phyloP scores from a whole-genome alignment of 2,797 vertebrate genomes.

The Myotis vivesi region DNA sequence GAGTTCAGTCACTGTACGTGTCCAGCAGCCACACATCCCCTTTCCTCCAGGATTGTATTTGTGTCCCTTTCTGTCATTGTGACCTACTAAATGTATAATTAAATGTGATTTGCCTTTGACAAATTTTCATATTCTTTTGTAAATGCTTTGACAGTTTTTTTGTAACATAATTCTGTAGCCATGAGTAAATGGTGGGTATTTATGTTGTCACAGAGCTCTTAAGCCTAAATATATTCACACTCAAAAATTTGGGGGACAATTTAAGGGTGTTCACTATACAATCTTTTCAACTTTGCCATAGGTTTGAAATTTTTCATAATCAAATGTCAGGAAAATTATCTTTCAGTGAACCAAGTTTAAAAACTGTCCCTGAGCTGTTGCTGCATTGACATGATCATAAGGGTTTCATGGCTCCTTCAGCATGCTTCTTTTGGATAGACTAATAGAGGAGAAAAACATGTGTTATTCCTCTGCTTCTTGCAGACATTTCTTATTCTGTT shows the following conservation, averaged over 20 bases:
- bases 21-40: neutral
- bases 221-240: neutral
- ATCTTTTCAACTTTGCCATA: neutral
- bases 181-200: neutral
- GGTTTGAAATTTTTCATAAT: neutral
- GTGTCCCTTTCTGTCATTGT: neutral
- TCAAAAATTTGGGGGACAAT: neutral
- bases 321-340: neutral
- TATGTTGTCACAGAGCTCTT: neutral
- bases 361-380: neutral
- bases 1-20: rapidly evolving
- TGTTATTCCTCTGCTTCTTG: neutral
- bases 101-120: neutral
- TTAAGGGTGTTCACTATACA: neutral
- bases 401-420: neutral
- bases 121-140: neutral
- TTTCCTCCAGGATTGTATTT: neutral
- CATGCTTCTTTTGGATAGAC: neutral
- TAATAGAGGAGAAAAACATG: neutral
- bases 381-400: neutral
- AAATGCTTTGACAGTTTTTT: neutral
- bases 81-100: neutral
- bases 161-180: neutral
- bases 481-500: constrained; percentile 25
- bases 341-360: neutral